Conservation (phyloP, 2,113 vertebrate species). For the Rynchops niger region DNA sequence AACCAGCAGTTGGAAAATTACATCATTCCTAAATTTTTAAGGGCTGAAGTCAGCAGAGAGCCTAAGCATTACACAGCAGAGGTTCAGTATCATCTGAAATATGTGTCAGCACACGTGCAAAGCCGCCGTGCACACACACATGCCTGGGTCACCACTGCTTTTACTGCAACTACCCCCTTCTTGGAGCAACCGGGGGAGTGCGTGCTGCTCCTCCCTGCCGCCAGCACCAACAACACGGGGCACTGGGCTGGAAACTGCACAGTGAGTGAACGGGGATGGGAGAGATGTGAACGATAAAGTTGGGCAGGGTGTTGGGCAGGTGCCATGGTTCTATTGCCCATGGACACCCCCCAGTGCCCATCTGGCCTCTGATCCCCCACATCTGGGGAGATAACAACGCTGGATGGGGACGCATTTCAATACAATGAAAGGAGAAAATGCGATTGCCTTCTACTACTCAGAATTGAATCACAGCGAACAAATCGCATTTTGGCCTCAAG, state of each 20-base stretch:
- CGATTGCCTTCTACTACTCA: neutral
- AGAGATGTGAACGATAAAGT: rapidly evolving
- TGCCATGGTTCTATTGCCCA: neutral
- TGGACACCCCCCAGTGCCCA: neutral
- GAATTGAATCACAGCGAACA: neutral
- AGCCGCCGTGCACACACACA: rapidly evolving
- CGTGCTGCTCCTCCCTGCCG: rapidly evolving
- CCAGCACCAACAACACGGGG: rapidly evolving
- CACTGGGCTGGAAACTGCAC: neutral
- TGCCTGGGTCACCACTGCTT: rapidly evolving
- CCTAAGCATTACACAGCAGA: neutral
- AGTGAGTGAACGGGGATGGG: neutral
- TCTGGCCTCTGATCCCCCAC: neutral
- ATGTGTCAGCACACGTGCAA: rapidly evolving
- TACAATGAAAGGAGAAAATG: neutral
- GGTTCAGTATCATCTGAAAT: rapidly evolving
- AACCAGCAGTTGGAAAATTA: neutral
- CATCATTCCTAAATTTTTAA: neutral
- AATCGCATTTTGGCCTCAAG: neutral
- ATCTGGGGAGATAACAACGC: rapidly evolving
- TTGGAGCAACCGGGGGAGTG: rapidly evolving
- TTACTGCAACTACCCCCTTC: neutral
- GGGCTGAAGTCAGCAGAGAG: neutral
- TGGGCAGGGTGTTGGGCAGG: neutral
- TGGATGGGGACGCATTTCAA: neutral